Conservation (phyloP, 1,140 invertebrate species). For the Solenopsis invicta region DNA sequence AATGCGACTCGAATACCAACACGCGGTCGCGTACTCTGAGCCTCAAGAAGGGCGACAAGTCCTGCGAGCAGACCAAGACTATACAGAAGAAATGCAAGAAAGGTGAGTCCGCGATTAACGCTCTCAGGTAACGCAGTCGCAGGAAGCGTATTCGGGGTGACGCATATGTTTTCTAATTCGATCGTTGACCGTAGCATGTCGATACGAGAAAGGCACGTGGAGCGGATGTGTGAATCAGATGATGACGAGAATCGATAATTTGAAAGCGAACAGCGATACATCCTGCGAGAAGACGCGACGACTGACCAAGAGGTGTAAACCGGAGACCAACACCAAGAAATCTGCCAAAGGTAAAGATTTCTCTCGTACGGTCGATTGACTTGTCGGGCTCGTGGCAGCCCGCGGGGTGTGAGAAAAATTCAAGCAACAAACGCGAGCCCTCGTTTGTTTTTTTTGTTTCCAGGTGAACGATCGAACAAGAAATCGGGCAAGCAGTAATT, state of each 20-base stretch:
- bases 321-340: constrained; percentile 89
- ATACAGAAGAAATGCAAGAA: constrained; percentile 97
- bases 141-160: not conserved
- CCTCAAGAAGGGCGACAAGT: constrained; percentile 93
- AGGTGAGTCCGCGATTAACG: constrained; percentile 87
- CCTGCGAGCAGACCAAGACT: constrained; percentile 94
- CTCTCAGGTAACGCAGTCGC: too few relatives aligned
- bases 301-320: constrained; percentile 92
- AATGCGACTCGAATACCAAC: constrained; percentile 94
- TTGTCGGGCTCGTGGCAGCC: not conserved
- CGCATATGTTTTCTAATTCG: not conserved
- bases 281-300: constrained; percentile 91
- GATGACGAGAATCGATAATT: constrained; percentile 91
- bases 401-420: not conserved
- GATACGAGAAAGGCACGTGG: constrained; percentile 93
- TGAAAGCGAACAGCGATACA: constrained; percentile 92
- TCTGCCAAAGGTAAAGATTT: constrained; percentile 85
- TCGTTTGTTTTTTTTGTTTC: constrained; percentile 57
- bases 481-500: constrained; percentile 79
- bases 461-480: constrained; percentile 82
- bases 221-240: constrained; percentile 90
- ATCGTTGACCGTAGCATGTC: constrained; percentile 88
- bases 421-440: not conserved
- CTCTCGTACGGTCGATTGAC: not conserved
- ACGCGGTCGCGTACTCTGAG: constrained; percentile 92